Evolutionary conservation across 2,113 vertebrate genomes (phyloP), one percentile per base, ranked within the genome.

Genomic region (Octodon degus): DNA sequence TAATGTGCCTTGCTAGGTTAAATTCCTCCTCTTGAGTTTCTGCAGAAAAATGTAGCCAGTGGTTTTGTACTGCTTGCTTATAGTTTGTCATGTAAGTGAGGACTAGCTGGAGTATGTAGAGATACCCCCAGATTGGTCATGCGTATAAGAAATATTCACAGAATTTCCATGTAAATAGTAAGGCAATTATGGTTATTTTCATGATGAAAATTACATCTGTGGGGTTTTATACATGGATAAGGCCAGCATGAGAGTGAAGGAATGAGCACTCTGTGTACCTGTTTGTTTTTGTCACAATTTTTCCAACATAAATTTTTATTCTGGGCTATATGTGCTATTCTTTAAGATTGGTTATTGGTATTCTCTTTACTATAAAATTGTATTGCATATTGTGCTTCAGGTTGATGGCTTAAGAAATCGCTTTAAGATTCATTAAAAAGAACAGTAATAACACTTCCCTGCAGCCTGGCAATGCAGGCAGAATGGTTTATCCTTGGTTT

Each of bases 401-500:
- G 65, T 62, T 7, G 55, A 13, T 83, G 40, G 17, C 37, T 90
- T 76, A 63, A 22, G n/a, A 89, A 96, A 60, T 37, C 37, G 89
- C 47, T 90, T 96, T 40, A 53, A 76, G 47, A 53, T 74, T 91
- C 43, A 79, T 87, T 79, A 86, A 82, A 90, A 85, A 43, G 2
- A 81, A 43, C 20, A 83, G 24, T 53, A 84, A 80, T 2, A 53
- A 22, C 24, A 62, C 34, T 37, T 20, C 40, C 62, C 50, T 22
- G 22, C 4, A 53, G 43, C 17, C 43, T 90, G 53, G 37, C 34
- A 43, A 0, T 86, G 25, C 53, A 58, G 58, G 60, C 65, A 84
- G 58, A 68, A 53, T 50, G 17, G 22, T 81, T 95, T 87, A 76
- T 92, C 72, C 27, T 76, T 93, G 72, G 70, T 72, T 94, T 96